Evolutionary conservation across 35 echinoderm and acorn worm genomes (phyloP), one percentile per base, ranked within the genome.

Genomic region (Acanthaster planci): DNA sequence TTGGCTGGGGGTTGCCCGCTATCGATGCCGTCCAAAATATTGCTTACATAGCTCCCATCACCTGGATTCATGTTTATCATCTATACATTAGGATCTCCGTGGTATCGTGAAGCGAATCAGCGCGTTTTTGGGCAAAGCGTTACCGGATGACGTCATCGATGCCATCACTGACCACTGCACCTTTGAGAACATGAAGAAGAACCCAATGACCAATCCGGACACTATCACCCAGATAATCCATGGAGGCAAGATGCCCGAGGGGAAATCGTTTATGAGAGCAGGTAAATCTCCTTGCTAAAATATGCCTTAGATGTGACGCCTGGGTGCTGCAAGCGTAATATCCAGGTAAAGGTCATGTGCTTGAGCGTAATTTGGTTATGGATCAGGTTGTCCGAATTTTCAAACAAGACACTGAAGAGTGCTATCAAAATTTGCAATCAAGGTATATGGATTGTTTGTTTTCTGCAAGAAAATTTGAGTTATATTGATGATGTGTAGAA

Each of bases 161-260:
- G 56, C 40, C 14, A 85, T 85, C 54, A 79, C 58, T 14, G 52
- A 79, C 8, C 82, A 85, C 76, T 85, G 60, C 39, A 85, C 75
- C 12, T 90, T 90, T 51, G 53, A 78, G 23, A 83, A 50, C 36
- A 90, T 90, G 89, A 90, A 85, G 81, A 85, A 80, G 38, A 83
- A 90, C 59, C 89, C 89, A 3, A 90, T 78, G 54, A 78, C 89
- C 31, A 90, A 90, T 53, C 83, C 83, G 1, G 86, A 88, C 77
- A 52, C 52, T 32, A 7, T 88, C 17, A 23, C 51, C 0, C 0
- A 36, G 18, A 52, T 47, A 9, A 12, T 12, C 4, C 42, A 47
- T 47, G 76, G 36, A 0, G 80, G 80, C n/a, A 15, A 77, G 32
- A 77, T 76, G 29, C 2, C 19, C 17, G 76, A 76, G 26, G 64